These are phyloP conservation scores for Epizoanthus rinbou DNA, from an alignment of 92 coral and sea anemone genomes.

Conservation along the genomic window DNA sequence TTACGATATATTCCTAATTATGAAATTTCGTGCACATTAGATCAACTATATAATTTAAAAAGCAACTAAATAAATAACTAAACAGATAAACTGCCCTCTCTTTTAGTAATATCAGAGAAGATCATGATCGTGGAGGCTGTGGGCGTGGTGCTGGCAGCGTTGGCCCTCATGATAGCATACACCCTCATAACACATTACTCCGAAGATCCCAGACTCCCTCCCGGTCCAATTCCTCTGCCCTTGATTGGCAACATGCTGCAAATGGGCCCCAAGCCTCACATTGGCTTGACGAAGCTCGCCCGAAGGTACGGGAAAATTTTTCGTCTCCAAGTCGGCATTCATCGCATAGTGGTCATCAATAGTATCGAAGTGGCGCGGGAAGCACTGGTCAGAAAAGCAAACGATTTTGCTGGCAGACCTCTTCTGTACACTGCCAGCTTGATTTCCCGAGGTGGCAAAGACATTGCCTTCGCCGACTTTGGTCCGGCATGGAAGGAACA, in stretches of 20 bases:
- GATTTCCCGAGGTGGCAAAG: conserved; percentile 89
- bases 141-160: conserved; percentile 53
- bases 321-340: conserved; percentile 90
- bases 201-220: conserved; percentile 82
- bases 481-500: conserved; percentile 92
- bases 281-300: conserved; percentile 78
- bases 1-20: no score
- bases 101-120: not conserved
- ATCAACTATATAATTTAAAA: no score
- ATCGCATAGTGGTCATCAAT: conserved; percentile 91
- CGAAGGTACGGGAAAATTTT: conserved; percentile 82
- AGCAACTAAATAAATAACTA: no score
- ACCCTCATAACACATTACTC: conserved; percentile 52
- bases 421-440: conserved; percentile 81
- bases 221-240: conserved; percentile 95
- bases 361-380: conserved; percentile 94
- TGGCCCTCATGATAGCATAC: conserved; percentile 55
- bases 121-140: conserved; percentile 69
- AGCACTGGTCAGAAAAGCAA: conserved; percentile 89
- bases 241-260: conserved; percentile 96
- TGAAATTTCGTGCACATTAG: no score
- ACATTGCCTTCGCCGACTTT: conserved; percentile 91
- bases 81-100: not conserved
- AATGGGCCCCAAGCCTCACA: conserved; percentile 88
- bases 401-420: conserved; percentile 96